These are phyloP conservation scores for Rhingia rostrata DNA, from an alignment of 2,888 invertebrate species.

Conservation along the genomic window DNA sequence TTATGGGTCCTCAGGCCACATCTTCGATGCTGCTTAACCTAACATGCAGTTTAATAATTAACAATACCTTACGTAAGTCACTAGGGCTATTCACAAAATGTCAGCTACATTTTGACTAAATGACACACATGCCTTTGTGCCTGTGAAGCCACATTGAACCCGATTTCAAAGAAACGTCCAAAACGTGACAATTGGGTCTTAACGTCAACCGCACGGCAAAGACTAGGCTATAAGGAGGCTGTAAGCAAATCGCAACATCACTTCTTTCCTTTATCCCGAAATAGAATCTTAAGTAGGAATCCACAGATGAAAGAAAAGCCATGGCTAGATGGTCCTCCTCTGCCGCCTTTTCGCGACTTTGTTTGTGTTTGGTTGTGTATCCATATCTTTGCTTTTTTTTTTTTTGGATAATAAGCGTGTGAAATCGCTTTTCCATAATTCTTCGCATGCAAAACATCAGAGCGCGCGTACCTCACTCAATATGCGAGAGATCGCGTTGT, in stretches of 20 bases:
- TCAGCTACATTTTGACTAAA: conserved; percentile 6
- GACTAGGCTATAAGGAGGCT: conserved; percentile 28
- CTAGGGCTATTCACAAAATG: not conserved
- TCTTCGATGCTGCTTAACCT: no score
- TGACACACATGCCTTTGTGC: conserved; percentile 6
- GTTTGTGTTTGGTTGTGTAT: not conserved
- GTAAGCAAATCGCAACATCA: conserved; percentile 47
- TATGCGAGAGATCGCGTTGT: conserved; percentile 53
- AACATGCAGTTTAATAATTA: conserved; percentile 6
- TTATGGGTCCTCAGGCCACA: no score
- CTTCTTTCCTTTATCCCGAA: conserved; percentile 53
- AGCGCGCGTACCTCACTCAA: conserved; percentile 57
- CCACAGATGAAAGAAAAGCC: conserved; percentile 63
- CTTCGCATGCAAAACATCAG: conserved; percentile 64
- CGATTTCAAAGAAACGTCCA: conserved; percentile 60
- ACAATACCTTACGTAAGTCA: conserved; percentile 39
- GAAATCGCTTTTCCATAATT: conserved; percentile 73
- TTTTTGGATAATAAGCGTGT: conserved; percentile 63
- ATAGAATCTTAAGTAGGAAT: conserved; percentile 70
- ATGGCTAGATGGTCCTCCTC: conserved; percentile 23
- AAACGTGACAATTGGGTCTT: conserved; percentile 65
- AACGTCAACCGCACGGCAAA: conserved; percentile 44
- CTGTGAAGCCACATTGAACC: conserved; percentile 27
- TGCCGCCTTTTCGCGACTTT: not conserved
- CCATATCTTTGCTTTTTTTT: not conserved